Evolutionary conservation across 2,888 invertebrate genomes (phyloP), one percentile per base, ranked within the genome.

Genomic region (Patella pellucida): DNA sequence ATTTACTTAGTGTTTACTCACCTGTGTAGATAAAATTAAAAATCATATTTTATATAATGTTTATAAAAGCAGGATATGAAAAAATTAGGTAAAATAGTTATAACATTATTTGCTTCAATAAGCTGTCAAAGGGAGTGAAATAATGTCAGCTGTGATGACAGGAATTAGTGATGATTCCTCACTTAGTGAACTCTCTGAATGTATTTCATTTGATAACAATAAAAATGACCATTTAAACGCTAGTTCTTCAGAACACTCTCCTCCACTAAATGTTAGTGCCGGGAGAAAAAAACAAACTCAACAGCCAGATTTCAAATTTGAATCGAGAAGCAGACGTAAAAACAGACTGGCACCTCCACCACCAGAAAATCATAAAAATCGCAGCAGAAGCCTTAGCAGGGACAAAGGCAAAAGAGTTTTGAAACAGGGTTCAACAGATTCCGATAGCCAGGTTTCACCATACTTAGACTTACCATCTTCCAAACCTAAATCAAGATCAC

Each of bases 371-470:
- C 19, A 23, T 23, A 23, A 23, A 23, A 62, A 2, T 62, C 62
- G 62, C 23, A 62, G 62, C 62, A 62, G 62, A 19, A 62, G 62
- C 23, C 23, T 62, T 62, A 62, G 23, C 23, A 9, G 19, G 14
- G 62, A 62, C 9, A 62, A 62, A 23, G 23, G 19, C 23, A 62
- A 23, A 19, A 19, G 12, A 50, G 69, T 51, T n/a, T 41, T 74
- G n/a, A 74, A 74, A 50, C 74, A 74, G 50, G 27, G 15, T 23
- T 78, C 78, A 19, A 78, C 78, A 15, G 78, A 78, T 50, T 76
- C 78, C 1, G 78, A 78, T 23, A 62, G 62, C 23, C 62, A 62
- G 15, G 62, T 62, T 23, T 62, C 62, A 19, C 62, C 19, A 19
- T 62, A 62, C 14, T 62, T 62, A 19, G 62, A 62, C 23, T 14